phyloP scores from a whole-genome alignment of 1,140 invertebrate genomes.

The Sycophila sp. region DNA sequence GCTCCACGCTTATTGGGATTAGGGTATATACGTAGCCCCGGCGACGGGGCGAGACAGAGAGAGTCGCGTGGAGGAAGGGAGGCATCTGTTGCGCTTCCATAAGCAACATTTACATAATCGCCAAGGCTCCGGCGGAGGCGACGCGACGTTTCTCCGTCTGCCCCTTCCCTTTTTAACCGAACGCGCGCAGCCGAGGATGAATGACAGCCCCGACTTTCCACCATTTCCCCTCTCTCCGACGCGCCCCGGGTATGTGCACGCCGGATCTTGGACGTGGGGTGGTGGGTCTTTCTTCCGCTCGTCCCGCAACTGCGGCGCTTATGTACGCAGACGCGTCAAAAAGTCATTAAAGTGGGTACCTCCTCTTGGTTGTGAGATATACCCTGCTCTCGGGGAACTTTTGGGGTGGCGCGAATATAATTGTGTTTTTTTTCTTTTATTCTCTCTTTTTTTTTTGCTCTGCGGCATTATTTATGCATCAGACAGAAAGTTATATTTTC shows the following conservation, averaged over 20 bases:
- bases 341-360: slow-evolving; percentile 46
- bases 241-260: not conserved
- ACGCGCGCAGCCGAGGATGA: slow-evolving; percentile 2
- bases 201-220: slow-evolving; percentile 23
- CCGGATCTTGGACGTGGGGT: not conserved
- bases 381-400: not conserved
- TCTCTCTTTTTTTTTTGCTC: too few species aligned
- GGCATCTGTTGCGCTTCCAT: slow-evolving; percentile 65
- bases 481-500: not conserved
- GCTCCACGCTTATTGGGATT: slow-evolving; percentile 49
- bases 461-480: slow-evolving; percentile 20
- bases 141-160: slow-evolving; percentile 44
- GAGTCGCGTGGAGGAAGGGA: slow-evolving; percentile 44
- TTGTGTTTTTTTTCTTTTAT: too few species aligned
- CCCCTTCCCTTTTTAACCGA: slow-evolving; percentile 30
- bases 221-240: not conserved
- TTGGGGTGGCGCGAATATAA: not conserved
- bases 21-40: slow-evolving; percentile 38
- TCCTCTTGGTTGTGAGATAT: too few species aligned
- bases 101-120: slow-evolving; percentile 65
- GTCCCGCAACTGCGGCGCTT: too few species aligned
- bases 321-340: slow-evolving; percentile 27
- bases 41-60: slow-evolving; percentile 19
- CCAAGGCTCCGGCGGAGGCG: slow-evolving; percentile 42
- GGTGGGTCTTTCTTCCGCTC: not conserved